Evolutionary conservation across 1,140 invertebrate species (phyloP), one percentile per base, ranked within the genome.

Genomic region (Sinonovacula constricta): DNA sequence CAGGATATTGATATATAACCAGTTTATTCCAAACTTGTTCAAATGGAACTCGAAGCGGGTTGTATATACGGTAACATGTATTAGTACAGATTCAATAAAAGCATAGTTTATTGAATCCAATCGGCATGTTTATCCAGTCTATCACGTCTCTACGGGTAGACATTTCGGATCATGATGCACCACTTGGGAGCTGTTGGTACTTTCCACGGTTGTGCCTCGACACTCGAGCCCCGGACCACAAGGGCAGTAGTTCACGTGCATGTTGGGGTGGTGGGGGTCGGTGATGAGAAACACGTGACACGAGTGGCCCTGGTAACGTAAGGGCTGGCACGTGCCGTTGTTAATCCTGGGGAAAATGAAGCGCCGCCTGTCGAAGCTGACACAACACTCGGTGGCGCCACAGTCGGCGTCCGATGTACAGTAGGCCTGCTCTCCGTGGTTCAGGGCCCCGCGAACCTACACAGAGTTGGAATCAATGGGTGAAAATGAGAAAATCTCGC

Each of bases 151-250:
- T 45, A 57, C 67, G 1, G 75, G 75, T 5, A 78, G 54, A 49
- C 75, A 69, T 39, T 49, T 70, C 18, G 75, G 75, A 51, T 78
- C 75, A 51, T 78, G 75, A 22, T 78, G 75, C 5, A 78, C 56
- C 2, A 49, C 54, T 34, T 78, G 54, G 10, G 36, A 45, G 1
- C 56, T 10, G 54, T 76, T 59, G 14, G 63, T 10, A n/a, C 24
- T 54, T 24, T 78, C 75, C 1, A 69, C 56, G 0, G 56, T 69
- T 2, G 75, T 78, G 24, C 75, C 75, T 33, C 75, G 45, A n/a
- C 75, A 78, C 39, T 69, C 75, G 1, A 78, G 66, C n/a, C 75
- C 75, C 2, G 68, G 45, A 7, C 26, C 66, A 60, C 75, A 78
- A 3, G 75, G 75, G 45, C 75, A 78, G 49, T 78, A 78, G 31